phyloP scores from a whole-genome alignment of 2,797 vertebrate genomes.

The Sebastes diaconus region DNA sequence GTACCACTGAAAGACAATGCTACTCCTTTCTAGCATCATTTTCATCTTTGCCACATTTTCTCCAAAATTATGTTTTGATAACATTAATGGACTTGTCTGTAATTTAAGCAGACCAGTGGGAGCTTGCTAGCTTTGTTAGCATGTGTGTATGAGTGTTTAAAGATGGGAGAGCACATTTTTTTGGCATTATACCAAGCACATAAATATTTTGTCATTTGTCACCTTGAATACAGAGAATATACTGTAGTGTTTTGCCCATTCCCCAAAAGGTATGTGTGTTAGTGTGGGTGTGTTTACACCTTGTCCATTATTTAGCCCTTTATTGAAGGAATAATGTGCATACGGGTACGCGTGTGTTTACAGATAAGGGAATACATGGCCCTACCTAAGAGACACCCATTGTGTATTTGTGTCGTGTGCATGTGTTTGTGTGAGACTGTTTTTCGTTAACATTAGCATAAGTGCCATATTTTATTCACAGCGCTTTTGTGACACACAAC shows the following conservation, averaged over 20 bases:
- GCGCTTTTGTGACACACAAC: slow-evolving; percentile 11
- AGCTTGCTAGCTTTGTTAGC: background rate
- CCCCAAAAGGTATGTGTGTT: background rate
- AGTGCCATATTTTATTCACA: slow-evolving; percentile 14
- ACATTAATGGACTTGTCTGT: background rate
- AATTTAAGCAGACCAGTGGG: background rate
- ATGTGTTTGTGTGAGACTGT: background rate
- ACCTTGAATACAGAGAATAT: slow-evolving; percentile 11
- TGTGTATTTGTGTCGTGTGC: background rate
- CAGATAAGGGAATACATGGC: slow-evolving; percentile 11
- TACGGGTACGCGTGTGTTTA: background rate
- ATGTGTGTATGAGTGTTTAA: background rate
- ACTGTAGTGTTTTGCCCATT: slow-evolving; percentile 6
- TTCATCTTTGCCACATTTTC: background rate
- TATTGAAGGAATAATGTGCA: slow-evolving; percentile 25
- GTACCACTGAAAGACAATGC: slow-evolving; percentile 3
- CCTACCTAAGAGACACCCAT: background rate
- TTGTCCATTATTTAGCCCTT: slow-evolving; percentile 21
- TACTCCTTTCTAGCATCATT: background rate
- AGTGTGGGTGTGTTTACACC: background rate
- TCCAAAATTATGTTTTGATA: background rate
- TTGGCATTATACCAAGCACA: slow-evolving; percentile 25
- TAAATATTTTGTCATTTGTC: slow-evolving; percentile 29
- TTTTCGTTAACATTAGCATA: background rate
- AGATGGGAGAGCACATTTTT: background rate